Conservation (phyloP, 2,888 invertebrate species). For the Muschampia plurimacula region DNA sequence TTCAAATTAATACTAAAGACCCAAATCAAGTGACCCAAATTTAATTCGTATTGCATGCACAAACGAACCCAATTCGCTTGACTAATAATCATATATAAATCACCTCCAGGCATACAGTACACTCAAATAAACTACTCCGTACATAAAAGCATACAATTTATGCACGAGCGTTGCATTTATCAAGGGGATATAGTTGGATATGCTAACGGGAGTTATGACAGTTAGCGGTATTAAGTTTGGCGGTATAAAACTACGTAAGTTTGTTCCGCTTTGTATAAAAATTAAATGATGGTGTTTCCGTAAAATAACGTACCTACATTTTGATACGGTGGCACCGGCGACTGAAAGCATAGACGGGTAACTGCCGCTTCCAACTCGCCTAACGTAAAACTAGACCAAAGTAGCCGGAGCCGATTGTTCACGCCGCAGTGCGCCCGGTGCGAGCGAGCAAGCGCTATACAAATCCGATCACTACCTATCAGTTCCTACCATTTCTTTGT, state of each 20-base stretch:
- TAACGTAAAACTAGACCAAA: no score
- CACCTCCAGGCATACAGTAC: constrained; percentile 11
- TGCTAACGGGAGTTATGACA: constrained; percentile 27
- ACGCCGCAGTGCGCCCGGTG: no score
- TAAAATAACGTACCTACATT: background rate
- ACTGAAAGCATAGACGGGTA: no score
- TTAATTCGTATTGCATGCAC: constrained; percentile 16
- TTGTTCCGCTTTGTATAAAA: background rate
- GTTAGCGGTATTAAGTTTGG: constrained; percentile 16
- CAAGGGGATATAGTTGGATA: constrained; percentile 25
- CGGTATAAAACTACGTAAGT: background rate
- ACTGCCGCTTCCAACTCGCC: no score
- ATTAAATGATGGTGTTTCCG: background rate
- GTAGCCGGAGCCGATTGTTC: no score
- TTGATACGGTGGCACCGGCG: no score
- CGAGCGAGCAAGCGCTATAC: no score
- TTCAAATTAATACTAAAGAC: constrained; percentile 11
- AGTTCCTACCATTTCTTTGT: no score
- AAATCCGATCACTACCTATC: no score
- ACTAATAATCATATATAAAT: constrained; percentile 30
- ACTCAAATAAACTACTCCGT: constrained; percentile 34
- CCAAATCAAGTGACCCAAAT: constrained; percentile 21
- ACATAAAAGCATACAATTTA: constrained; percentile 33
- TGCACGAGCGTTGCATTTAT: constrained; percentile 26
- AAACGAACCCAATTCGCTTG: constrained; percentile 21